Evolutionary conservation across 2,888 invertebrate species (phyloP), one percentile per base, ranked within the genome.

Genomic region (Drosophila flavopinicola): DNA sequence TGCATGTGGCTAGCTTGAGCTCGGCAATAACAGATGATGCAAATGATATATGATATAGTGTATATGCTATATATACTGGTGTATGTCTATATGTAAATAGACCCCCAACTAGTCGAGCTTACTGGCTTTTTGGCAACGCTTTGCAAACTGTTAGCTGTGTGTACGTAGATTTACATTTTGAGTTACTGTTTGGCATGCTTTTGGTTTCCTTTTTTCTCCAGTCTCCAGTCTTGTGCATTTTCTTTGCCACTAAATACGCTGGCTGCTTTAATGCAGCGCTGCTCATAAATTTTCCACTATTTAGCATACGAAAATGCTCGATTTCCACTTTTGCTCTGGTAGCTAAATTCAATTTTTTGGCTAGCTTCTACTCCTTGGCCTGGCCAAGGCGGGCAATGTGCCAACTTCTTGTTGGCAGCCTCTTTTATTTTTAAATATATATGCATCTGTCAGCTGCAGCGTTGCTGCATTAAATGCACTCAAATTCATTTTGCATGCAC

Each of bases 1-100:
- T 83, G 83, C 86, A 80, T 80, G 86, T 74, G 84, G 84, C 76
- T 84, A 54, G 68, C 76, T 76, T 83, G 64, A 78, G 35, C 38
- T 66, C 33, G 11, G 32, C 13, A 48, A 52, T 29, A 33, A 20
- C 42, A 38, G 44, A 24, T 25, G 44, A 69, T 44, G 33, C 32
- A 15, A 54, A 45, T 41, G 13, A 68, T 39, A 23, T 45, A 39
- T 33, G 7, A 20, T 30, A 33, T 38, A 45, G n/a, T n/a, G n/a
- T 23, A 27, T 7, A 13, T 25, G 25, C 6, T 30, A n/a, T 35
- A 7, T 9, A 35, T 20, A 1, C 5, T 5, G 5, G 5, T 7
- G n/a, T 13, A 38, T 25, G 3, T 41, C 25, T 39, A 29, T 29
- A 27, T 39, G 10, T 23, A 32, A 15, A 27, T 30, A 25, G 23